Conservation (phyloP, 2,113 vertebrate species). For the Aphelocoma coerulescens region DNA sequence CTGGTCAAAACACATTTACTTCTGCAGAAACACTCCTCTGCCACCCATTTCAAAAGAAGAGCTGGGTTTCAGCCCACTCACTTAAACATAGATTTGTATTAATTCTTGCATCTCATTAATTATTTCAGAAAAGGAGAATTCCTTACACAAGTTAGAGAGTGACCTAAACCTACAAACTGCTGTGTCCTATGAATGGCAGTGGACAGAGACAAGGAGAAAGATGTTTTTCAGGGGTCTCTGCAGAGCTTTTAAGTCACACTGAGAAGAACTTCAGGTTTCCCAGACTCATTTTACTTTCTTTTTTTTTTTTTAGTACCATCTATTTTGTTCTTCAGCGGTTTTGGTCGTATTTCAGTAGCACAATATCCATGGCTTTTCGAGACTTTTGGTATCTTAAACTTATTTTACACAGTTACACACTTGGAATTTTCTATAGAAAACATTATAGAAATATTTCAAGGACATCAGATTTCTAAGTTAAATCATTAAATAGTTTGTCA, state of each 20-base stretch:
- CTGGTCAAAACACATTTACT: slow-evolving; percentile 18
- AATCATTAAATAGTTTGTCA: background rate
- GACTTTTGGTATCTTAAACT: background rate
- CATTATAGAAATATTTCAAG: background rate
- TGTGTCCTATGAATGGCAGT: background rate
- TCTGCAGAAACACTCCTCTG: background rate
- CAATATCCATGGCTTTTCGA: background rate
- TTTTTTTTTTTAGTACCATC: background rate
- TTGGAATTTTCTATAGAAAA: background rate
- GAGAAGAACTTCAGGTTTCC: background rate
- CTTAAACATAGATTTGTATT: background rate
- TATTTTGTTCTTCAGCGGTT: background rate
- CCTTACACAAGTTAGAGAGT: background rate
- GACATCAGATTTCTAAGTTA: background rate
- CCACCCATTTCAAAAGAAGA: background rate
- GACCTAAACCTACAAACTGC: background rate
- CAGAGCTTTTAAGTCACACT: accelerated
- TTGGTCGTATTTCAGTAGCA: background rate
- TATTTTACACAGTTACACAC: background rate
- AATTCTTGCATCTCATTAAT: background rate
- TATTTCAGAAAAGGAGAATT: background rate
- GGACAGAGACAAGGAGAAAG: background rate
- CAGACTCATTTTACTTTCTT: background rate
- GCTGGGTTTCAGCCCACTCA: background rate
- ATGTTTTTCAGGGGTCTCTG: background rate